Base-by-base conservation (phyloP, 2,888 invertebrate genomes). In the Phyllotreta striolata region DNA sequence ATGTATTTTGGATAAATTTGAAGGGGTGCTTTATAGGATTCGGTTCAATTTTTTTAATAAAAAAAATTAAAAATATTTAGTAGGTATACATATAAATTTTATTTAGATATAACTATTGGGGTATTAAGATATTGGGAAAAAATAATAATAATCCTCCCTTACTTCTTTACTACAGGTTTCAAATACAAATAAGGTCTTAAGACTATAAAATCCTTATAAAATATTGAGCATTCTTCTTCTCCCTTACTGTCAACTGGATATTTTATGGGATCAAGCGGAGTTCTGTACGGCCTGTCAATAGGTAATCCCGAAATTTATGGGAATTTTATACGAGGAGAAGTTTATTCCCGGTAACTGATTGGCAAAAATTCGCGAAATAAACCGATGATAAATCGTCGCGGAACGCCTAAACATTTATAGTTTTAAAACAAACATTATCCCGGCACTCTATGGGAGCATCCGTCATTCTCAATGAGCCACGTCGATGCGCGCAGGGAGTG, bases 271-370 rank as follows among this genome's bases (percentile, higher is more conserved):
- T 78, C 76, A 78, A 77, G 75, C 71, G 24, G 74, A 75, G 76
- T 74, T 76, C 73, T 75, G 76, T 76, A 66, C 58, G 65, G 57
- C 54, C 77, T 77, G 78, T 75, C 79, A 76, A 79, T 79, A 74
- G 77, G 75, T 79, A 79, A 79, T 75, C 79, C 76, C 64, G 64
- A 71, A 77, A 79, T 79, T 79, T 79, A 79, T 78, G 72, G 73
- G 72, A 68, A 73, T 78, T 77, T 79, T 78, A 78, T 79, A 76
- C 77, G 67, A 70, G 67, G 66, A 24, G 24, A 64, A 62, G 54
- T 66, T 60, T 57, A 44, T 63, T 37, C 58, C 51, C 43, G 64
- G 59, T 61, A 66, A 68, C 64, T 68, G 66, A 68, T 68, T 66
- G 64, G 41, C 9, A 8, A 49, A 34, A 12, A 49, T 49, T 49